Percentiles rank a stretch among this genome's conserved stretches.
These are phyloP conservation scores for Ophion obscuratus DNA, from an alignment of 2,888 invertebrate genomes.

Conservation along the genomic window DNA sequence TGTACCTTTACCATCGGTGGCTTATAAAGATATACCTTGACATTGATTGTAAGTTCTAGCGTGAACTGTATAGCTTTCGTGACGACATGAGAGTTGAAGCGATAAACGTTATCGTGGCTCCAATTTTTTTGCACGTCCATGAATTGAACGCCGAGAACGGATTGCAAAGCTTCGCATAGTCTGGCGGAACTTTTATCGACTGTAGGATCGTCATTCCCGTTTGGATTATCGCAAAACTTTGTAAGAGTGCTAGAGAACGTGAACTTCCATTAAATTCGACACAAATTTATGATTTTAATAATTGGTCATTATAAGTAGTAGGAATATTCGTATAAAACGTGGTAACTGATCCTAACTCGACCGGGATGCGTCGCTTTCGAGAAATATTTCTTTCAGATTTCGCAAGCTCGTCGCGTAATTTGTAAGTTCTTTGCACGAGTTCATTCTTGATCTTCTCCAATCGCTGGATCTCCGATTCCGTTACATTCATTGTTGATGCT, in stretches of 20 bases:
- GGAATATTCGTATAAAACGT: not conserved
- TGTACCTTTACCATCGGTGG: not conserved
- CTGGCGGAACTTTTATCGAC: slow-evolving; percentile 8
- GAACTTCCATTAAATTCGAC: slow-evolving; percentile 8
- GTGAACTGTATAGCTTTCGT: slow-evolving; percentile 67
- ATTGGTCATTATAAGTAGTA: not conserved
- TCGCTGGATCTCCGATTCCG: slow-evolving; percentile 32
- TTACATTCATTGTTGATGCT: not conserved
- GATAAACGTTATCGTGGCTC: slow-evolving; percentile 68
- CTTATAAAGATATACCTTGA: slow-evolving; percentile 64
- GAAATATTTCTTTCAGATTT: slow-evolving; percentile 28
- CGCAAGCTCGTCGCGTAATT: slow-evolving; percentile 63
- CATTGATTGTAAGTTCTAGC: slow-evolving; percentile 69
- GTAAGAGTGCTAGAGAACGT: slow-evolving; percentile 6
- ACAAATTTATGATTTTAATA: not conserved
- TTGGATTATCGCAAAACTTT: not conserved
- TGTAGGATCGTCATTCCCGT: not conserved
- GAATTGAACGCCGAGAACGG: slow-evolving; percentile 70
- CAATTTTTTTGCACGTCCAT: slow-evolving; percentile 70
- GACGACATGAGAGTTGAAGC: slow-evolving; percentile 67
- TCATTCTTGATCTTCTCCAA: slow-evolving; percentile 32
- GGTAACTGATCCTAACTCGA: not conserved
- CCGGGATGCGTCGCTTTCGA: not conserved
- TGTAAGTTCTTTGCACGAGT: slow-evolving; percentile 59
- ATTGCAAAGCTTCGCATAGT: slow-evolving; percentile 61